phyloP scores from a whole-genome alignment of 2,888 invertebrate species.

The Phortica magna region DNA sequence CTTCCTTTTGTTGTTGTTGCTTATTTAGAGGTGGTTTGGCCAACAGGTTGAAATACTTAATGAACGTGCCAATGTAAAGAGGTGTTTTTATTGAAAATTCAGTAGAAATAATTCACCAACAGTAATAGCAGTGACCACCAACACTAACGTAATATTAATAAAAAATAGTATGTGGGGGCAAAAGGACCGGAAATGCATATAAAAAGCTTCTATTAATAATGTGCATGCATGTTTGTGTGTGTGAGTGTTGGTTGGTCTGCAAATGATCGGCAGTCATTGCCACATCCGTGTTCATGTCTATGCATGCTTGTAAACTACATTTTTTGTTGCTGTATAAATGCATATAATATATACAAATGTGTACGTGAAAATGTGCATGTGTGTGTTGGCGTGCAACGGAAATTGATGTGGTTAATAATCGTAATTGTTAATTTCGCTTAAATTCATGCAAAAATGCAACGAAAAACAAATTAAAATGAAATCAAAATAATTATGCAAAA shows the following conservation, averaged over 20 bases:
- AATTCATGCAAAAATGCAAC: slow-evolving; percentile 45
- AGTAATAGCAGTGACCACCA: too few species aligned
- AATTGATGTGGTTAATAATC: slow-evolving; percentile 55
- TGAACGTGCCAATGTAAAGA: too few species aligned
- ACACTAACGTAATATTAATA: too few species aligned
- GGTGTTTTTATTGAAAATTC: too few species aligned
- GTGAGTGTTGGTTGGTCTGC: background rate
- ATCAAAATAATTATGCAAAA: background rate
- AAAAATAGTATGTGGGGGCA: too few species aligned
- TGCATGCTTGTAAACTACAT: too few species aligned
- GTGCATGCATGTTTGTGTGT: slow-evolving; percentile 47
- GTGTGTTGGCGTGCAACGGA: slow-evolving; percentile 41
- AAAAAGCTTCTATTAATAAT: too few species aligned
- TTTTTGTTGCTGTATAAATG: background rate
- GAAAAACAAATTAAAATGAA: background rate
- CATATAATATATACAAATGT: slow-evolving; percentile 52
- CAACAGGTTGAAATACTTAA: too few species aligned
- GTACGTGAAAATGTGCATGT: too few species aligned
- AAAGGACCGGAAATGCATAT: too few species aligned
- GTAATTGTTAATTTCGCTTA: slow-evolving; percentile 32
- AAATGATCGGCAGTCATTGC: background rate
- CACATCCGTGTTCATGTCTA: background rate
- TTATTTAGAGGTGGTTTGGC: too few species aligned
- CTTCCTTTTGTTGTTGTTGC: background rate
- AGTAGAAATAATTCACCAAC: too few species aligned